Base-by-base conservation (phyloP, 1,140 invertebrate species). In the Hyles euphorbiae region DNA sequence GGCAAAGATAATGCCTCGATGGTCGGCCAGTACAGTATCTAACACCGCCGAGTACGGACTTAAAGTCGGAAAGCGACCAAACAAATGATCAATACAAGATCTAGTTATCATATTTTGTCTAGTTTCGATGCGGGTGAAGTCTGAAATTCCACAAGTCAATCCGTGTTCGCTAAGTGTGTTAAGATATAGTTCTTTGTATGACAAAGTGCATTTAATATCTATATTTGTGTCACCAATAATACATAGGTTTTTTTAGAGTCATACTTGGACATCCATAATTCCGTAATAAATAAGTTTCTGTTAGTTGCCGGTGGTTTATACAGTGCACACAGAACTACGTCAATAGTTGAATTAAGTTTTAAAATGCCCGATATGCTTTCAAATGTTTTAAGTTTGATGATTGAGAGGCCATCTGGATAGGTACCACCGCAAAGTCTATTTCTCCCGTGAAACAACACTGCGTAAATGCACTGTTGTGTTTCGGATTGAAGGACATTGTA, bases 11-110 rank as follows among this genome's bases (percentile, higher is more conserved):
- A 72, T 55, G 2, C 60, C 63, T 3, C 65, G 63, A 32, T 72
- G 73, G 56, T 75, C 73, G 7, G 68, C 69, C 60, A 77, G 65
- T 70, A 67, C 68, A 6, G 65, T 36, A 43, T 77, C 68, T 32
- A 77, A 34, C 55, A 56, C 74, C n/a, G 75, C 72, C n/a, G 72
- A 56, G 53, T 58, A 75, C 52, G 67, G 67, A 60, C 55, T 1
- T 22, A 68, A 64, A 56, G 66, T 73, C 43, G 67, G 67, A 56
- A 71, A 67, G 11, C 70, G 63, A 2, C 66, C 67, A 64, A 77
- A 77, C 32, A 69, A 63, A 56, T 74, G 70, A 32, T 74, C 68
- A 54, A 74, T 72, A 45, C 72, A 74, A 12, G 70, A 65, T 61
- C 69, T 74, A 43, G 68, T 73, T n/a, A 65, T 55, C 10, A 43